Percentiles rank a stretch among this genome's conserved stretches.
Conservation (phyloP, 2,797 vertebrate species). For the Myiotriccus ornatus region DNA sequence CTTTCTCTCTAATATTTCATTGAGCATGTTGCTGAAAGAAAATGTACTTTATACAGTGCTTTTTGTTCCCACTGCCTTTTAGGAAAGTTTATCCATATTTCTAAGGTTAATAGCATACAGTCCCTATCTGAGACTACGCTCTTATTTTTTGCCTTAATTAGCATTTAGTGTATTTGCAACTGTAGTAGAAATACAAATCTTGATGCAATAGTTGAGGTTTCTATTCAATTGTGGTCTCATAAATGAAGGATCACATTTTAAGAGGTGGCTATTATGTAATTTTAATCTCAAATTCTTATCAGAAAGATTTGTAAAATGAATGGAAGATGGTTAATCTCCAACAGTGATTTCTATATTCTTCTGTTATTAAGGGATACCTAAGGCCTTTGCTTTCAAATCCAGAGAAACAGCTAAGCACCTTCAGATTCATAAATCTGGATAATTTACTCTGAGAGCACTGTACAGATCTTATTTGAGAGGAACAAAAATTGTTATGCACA, state of each 20-base stretch:
- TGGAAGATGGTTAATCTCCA: neutral
- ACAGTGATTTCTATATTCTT: neutral
- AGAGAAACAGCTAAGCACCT: neutral
- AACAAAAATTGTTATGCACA: neutral
- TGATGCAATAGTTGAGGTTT: neutral
- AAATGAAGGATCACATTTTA: neutral
- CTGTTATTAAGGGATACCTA: neutral
- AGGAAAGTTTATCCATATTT: neutral
- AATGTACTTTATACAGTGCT: rapidly evolving
- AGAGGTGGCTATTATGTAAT: neutral
- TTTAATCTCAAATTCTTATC: neutral
- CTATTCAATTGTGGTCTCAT: neutral
- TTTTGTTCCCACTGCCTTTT: neutral
- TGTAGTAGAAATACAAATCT: neutral
- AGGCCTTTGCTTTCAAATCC: neutral
- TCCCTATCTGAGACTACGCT: neutral
- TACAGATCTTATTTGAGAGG: neutral
- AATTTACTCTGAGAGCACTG: neutral
- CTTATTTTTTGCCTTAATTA: neutral
- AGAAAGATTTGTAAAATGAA: neutral
- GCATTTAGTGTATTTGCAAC: neutral
- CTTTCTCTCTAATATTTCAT: neutral
- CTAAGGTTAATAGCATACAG: neutral
- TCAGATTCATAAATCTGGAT: neutral
- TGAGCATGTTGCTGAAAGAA: neutral